Evolutionary conservation across 2,888 invertebrate species (phyloP), one percentile per base, ranked within the genome.

Genomic region (Maniola hyperantus): DNA sequence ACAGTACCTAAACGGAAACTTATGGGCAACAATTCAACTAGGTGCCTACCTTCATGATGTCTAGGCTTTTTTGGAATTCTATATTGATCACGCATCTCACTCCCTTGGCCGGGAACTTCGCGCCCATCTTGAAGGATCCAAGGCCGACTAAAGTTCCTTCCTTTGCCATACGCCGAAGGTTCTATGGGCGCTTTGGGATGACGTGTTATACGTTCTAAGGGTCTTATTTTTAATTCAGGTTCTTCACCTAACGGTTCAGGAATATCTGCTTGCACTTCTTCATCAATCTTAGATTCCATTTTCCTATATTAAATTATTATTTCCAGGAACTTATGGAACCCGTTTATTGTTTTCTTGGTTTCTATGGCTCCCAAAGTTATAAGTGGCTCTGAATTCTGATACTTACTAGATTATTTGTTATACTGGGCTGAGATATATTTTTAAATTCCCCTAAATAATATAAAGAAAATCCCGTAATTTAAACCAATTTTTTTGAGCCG

Each of bases 81-180:
- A 71, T 77, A 92, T 55, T 71, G 76, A 44, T 79, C 82, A 10
- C 84, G 84, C 90, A 89, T 91, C 79, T 88, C 89, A 73, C 90
- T 92, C 4, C 90, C 89, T 66, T 81, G 79, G 6, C 76, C 80
- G 4, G 85, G 84, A 36, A 82, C 78, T 69, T 80, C 79, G 1
- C 90, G 83, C 0, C 91, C 91, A 76, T 92, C 92, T 67, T 90
- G 89, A 57, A 92, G 77, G 60, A 92, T 92, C 92, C 92, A 92
- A 1, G 84, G 81, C 34, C 89, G 82, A 68, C 92, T 92, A 60
- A 77, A 90, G 57, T 84, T 85, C 68, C 86, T 87, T 15, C 83
- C 83, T 79, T 82, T 91, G 0, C 87, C 88, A 73, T 91, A 90
- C 1, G 85, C 79, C 34, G 90, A 87, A 8, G 85, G 84, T 76